Percentiles rank a stretch among this genome's conserved stretches.
phyloP scores from a whole-genome alignment of 1,140 invertebrate genomes.

The Philopotamus ludificatus region DNA sequence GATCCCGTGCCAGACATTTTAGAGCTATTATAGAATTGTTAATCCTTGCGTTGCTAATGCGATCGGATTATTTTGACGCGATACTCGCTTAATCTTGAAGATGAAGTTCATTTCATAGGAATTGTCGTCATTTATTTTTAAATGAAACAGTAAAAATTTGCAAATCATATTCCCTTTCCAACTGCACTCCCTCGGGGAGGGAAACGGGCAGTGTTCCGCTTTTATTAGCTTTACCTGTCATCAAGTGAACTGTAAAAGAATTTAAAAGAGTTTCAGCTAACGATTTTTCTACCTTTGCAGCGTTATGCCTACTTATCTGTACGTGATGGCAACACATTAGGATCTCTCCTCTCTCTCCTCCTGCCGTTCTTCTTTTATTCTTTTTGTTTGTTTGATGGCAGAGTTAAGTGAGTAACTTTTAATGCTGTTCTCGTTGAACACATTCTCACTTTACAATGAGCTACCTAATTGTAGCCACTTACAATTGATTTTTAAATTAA shows the following conservation, averaged over 20 bases:
- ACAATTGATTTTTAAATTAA: neutral
- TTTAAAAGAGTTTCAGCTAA: conserved; percentile 37
- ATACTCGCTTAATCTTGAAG: too few relatives aligned
- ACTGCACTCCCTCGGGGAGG: conserved; percentile 13
- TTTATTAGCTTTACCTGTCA: conserved; percentile 39
- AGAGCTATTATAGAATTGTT: conserved; percentile 12
- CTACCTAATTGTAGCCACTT: neutral
- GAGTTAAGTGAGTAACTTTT: conserved; percentile 32
- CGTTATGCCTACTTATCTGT: conserved; percentile 29
- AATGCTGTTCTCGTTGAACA: conserved; percentile 25
- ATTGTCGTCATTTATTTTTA: too few relatives aligned
- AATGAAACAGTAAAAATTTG: neutral
- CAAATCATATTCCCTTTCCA: neutral
- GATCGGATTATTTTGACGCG: conserved; percentile 19
- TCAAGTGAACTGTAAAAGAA: conserved; percentile 35
- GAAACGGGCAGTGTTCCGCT: conserved; percentile 29
- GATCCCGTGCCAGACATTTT: neutral
- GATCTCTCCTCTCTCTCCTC: neutral
- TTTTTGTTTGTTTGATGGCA: conserved; percentile 34
- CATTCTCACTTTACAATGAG: conserved; percentile 9
- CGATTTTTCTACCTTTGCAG: conserved; percentile 33
- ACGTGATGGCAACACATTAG: conserved; percentile 19
- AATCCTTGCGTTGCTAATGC: neutral
- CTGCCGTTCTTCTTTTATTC: conserved; percentile 24
- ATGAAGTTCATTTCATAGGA: too few relatives aligned